Conservation (phyloP, 2,113 vertebrate genomes). For the Carettochelys insculpta region DNA sequence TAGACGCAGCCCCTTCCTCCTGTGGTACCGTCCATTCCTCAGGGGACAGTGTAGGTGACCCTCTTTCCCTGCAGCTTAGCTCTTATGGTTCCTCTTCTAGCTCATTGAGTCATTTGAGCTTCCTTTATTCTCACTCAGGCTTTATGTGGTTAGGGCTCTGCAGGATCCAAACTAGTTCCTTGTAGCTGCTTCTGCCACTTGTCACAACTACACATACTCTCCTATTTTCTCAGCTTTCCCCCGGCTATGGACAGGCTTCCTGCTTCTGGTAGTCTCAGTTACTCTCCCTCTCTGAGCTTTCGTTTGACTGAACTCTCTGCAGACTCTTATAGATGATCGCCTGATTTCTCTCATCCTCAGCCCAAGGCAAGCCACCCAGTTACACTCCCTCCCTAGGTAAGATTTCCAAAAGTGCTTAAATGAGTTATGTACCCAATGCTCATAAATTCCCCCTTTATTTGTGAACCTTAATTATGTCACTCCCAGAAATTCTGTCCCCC, state of each 20-base stretch:
- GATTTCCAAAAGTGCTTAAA: background rate
- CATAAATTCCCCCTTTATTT: background rate
- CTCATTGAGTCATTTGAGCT: background rate
- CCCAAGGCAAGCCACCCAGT: no score
- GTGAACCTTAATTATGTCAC: background rate
- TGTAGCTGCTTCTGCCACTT: no score
- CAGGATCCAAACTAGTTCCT: no score
- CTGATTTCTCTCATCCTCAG: no score
- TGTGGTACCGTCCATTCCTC: background rate
- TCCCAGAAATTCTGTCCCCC: background rate
- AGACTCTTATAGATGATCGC: no score
- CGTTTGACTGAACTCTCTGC: background rate
- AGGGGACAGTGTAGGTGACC: background rate
- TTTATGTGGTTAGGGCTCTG: no score
- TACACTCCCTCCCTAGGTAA: background rate
- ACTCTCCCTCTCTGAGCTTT: background rate
- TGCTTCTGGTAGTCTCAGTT: background rate
- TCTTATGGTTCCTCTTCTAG: background rate
- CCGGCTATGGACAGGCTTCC: background rate
- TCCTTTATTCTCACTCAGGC: no score
- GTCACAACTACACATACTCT: no score
- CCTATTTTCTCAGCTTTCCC: background rate
- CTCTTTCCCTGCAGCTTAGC: background rate
- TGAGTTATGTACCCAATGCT: background rate
- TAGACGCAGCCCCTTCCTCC: background rate